Evolutionary conservation across 1,140 invertebrate genomes (phyloP).

Genomic region (Ceratina japonica): DNA sequence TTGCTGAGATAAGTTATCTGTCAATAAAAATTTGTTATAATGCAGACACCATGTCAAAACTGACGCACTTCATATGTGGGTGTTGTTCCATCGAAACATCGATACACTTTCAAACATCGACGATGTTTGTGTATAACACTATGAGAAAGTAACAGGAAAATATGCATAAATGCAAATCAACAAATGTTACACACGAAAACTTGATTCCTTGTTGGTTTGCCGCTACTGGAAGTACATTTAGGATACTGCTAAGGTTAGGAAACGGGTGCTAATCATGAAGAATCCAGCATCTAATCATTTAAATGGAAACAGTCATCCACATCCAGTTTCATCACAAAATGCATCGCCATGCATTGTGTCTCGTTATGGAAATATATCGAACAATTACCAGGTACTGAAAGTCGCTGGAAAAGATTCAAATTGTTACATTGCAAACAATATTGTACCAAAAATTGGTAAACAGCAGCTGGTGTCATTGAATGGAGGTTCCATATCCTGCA

Average conservation of each 20-base stretch:
- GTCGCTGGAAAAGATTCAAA: conserved; percentile 55
- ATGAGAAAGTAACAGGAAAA: conserved; percentile 25
- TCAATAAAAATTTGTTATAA: not conserved
- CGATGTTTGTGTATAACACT: not conserved
- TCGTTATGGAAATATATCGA: conserved; percentile 44
- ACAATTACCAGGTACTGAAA: conserved; percentile 60
- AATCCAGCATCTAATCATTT: conserved; percentile 46
- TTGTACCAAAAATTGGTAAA: conserved; percentile 67
- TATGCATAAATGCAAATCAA: conserved; percentile 26
- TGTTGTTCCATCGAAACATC: conserved; percentile 8
- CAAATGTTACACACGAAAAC: not conserved
- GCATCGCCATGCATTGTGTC: conserved; percentile 46
- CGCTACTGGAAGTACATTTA: not conserved
- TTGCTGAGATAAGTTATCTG: not conserved
- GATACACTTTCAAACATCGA: conserved; percentile 5
- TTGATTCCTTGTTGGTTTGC: conserved; percentile 8
- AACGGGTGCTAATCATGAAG: conserved; percentile 46
- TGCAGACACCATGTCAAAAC: conserved; percentile 5
- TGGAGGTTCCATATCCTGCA: conserved; percentile 72
- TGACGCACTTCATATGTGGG: not conserved
- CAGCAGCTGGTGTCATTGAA: conserved; percentile 74
- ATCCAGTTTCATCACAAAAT: conserved; percentile 27
- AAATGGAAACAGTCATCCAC: conserved; percentile 42
- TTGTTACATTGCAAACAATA: conserved; percentile 60
- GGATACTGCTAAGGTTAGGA: conserved; percentile 37